phyloP scores from a whole-genome alignment of 2,888 invertebrate genomes.

The Autographa gamma region DNA sequence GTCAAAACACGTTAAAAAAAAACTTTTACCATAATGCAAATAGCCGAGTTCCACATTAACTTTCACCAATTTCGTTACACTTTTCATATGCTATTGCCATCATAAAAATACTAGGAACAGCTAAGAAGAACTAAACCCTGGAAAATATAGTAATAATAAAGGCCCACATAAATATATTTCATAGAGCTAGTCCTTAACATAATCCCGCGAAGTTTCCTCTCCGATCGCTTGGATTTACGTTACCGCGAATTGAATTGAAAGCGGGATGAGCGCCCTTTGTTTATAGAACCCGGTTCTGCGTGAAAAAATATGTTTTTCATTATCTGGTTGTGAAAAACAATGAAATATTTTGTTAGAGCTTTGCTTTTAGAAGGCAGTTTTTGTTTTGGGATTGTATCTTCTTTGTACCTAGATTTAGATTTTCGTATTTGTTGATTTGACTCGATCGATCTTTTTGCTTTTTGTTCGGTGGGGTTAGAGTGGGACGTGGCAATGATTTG shows the following conservation, averaged over 20 bases:
- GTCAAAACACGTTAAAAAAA: too few relatives aligned
- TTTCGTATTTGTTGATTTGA: background rate
- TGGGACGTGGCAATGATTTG: background rate
- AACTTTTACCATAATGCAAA: too few relatives aligned
- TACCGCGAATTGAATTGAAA: constrained; percentile 72
- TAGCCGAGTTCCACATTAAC: too few relatives aligned
- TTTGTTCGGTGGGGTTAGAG: background rate
- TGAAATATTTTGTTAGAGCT: constrained; percentile 22
- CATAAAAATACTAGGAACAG: background rate
- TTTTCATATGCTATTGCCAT: too few relatives aligned
- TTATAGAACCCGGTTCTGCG: constrained; percentile 66
- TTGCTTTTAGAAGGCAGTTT: constrained; percentile 11
- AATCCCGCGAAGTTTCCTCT: constrained; percentile 54
- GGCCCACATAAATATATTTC: constrained; percentile 44
- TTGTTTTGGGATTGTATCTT: background rate
- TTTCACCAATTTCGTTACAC: too few relatives aligned
- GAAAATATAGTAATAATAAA: constrained; percentile 6
- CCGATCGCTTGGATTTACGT: constrained; percentile 64
- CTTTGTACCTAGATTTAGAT: background rate
- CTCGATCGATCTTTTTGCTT: background rate
- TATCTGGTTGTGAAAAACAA: constrained; percentile 35
- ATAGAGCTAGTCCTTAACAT: constrained; percentile 46
- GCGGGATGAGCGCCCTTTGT: constrained; percentile 70
- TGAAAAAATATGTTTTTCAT: constrained; percentile 51
- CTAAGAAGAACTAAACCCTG: background rate